Conservation (phyloP, 2,888 invertebrate species). For the Eilema depressum region DNA sequence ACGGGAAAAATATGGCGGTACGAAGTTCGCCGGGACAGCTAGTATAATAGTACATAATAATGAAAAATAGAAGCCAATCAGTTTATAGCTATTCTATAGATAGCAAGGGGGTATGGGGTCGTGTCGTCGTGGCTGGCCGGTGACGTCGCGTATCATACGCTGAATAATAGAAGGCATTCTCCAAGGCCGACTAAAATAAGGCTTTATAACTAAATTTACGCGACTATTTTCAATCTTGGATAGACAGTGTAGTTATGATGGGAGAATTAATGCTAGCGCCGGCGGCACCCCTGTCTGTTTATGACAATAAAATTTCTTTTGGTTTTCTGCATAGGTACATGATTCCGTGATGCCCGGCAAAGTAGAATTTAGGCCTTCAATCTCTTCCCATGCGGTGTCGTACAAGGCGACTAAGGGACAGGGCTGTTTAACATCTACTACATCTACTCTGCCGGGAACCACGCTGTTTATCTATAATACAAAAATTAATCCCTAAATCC, state of each 20-base stretch:
- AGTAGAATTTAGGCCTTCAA: too few species aligned
- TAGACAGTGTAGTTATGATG: constrained; percentile 22
- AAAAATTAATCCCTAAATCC: too few species aligned
- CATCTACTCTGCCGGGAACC: too few species aligned
- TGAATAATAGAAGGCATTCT: constrained; percentile 63
- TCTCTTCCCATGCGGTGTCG: too few species aligned
- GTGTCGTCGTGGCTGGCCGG: constrained; percentile 53
- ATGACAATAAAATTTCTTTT: not conserved
- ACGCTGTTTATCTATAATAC: too few species aligned
- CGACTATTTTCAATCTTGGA: constrained; percentile 57
- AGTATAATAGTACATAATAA: not conserved
- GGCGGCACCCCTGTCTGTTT: too few species aligned
- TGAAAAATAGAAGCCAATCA: constrained; percentile 9
- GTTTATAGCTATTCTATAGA: constrained; percentile 6
- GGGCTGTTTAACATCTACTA: too few species aligned
- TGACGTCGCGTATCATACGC: constrained; percentile 70
- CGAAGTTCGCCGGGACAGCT: too few species aligned
- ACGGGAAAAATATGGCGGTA: too few species aligned
- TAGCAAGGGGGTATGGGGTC: not conserved
- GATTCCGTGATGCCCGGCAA: too few species aligned
- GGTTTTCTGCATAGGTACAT: not conserved
- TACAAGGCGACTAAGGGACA: too few species aligned
- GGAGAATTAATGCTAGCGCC: not conserved
- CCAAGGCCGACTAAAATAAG: constrained; percentile 71
- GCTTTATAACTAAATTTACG: constrained; percentile 58